Evolutionary conservation across 2,113 vertebrate species (phyloP), one percentile per base, ranked within the genome.

Genomic region (Speoplatyrhinus poulsoni): DNA sequence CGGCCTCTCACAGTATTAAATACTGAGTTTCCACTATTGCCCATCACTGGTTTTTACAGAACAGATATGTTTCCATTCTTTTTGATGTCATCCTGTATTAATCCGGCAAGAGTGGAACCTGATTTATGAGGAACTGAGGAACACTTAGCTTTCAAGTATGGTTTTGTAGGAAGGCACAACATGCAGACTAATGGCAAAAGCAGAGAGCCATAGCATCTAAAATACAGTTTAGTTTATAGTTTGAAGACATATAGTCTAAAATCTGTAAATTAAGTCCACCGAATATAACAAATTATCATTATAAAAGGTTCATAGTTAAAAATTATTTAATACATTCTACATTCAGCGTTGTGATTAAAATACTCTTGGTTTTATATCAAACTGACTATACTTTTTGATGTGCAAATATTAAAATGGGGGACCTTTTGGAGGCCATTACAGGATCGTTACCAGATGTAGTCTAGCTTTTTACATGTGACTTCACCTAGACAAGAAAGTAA

Each of bases 61-160:
- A 50, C 26, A 0, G 47, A 33, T 79, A 62, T 72, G 75, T 58
- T 82, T 80, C 75, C 68, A 69, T 69, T 58, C 48, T 17, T 62
- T 75, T 81, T 79, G 71, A 82, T 75, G 67, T 82, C 69, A 75
- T 70, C 70, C 79, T 69, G 69, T 73, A 62, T 78, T 80, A 73
- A 78, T 79, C 46, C 1, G 67, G 68, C 47, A n/a, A 62, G 62
- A 52, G 15, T 76, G 54, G 47, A 67, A 47, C 12, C 62, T 82
- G 84, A 84, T 89, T 90, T 88, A 90, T 49, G 26, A 60, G 77
- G 72, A 62, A 54, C 69, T 0, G 62, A 75, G 79, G 86, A 85
- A 58, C 73, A 73, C 75, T 88, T 79, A 2, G 3, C 70, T 79
- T 76, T 83, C 61, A 72, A 69, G 79, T 82, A 63, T 2, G 13